phyloP scores from a whole-genome alignment of 53 echinoderm and acorn worm genomes.

The Holothuria leucospilota region DNA sequence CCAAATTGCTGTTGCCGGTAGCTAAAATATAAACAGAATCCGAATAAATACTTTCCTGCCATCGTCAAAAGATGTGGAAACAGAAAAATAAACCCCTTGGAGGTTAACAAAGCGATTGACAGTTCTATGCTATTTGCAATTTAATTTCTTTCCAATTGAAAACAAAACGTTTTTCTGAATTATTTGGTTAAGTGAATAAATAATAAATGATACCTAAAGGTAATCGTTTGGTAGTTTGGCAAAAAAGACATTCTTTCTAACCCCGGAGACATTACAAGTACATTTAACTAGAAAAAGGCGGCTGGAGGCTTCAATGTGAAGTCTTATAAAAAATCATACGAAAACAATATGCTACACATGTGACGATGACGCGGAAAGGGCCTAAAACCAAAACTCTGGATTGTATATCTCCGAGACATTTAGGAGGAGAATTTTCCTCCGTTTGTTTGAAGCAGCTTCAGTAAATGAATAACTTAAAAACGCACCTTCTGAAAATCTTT shows the following conservation, averaged over 20 bases:
- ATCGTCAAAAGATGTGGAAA: conserved; percentile 3
- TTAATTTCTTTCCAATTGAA: conserved; percentile 52
- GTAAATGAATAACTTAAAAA: conserved; percentile 49
- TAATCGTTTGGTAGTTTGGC: conserved; percentile 39
- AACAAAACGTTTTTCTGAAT: conserved; percentile 52
- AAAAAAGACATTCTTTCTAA: conserved; percentile 30
- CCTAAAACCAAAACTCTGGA: conserved; percentile 40
- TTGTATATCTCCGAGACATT: conserved; percentile 31
- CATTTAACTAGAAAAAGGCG: conserved; percentile 29
- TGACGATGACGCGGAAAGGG: conserved; percentile 4
- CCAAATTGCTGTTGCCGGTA: conserved; percentile 45
- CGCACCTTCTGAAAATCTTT: conserved; percentile 42
- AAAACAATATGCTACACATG: conserved; percentile 38
- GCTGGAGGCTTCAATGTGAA: conserved; percentile 23
- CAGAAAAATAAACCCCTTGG: conserved; percentile 6
- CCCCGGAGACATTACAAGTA: conserved; percentile 28
- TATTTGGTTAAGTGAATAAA: conserved; percentile 54
- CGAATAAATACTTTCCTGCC: conserved; percentile 45
- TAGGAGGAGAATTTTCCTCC: conserved; percentile 17
- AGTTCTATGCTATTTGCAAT: conserved; percentile 48
- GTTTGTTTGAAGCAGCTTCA: conserved; percentile 40
- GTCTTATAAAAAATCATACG: conserved; percentile 21
- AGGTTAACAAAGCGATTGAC: conserved; percentile 38
- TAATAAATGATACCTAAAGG: conserved; percentile 44
- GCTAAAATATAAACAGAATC: conserved; percentile 40